Percentiles rank a stretch among this genome's conserved stretches.
phyloP scores from a whole-genome alignment of 2,888 invertebrate genomes.

The Pandemis cinnamomeana region DNA sequence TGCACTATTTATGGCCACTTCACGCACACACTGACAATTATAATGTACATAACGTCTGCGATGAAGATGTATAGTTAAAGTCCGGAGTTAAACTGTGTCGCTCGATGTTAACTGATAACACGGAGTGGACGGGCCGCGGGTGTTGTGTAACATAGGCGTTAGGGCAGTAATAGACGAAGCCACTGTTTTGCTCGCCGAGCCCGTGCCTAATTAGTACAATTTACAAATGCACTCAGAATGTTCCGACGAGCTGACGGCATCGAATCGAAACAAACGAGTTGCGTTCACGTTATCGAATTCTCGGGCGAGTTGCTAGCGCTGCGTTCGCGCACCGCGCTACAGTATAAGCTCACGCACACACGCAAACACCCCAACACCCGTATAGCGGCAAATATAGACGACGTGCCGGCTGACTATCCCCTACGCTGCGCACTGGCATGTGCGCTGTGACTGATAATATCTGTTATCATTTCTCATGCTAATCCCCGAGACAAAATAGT shows the following conservation, averaged over 20 bases:
- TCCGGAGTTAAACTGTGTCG: conserved; percentile 35
- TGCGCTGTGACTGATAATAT: conserved; percentile 25
- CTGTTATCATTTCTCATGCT: conserved; percentile 28
- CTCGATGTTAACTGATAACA: conserved; percentile 39
- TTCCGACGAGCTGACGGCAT: conserved; percentile 76
- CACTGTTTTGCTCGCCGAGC: conserved; percentile 74
- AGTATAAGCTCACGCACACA: conserved; percentile 67
- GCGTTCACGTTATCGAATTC: conserved; percentile 80
- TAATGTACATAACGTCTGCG: conserved; percentile 75
- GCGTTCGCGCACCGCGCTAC: conserved; percentile 70
- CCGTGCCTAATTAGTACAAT: conserved; percentile 82
- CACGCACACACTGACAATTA: conserved; percentile 71
- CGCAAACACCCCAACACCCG: conserved; percentile 43
- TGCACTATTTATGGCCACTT: conserved; percentile 80
- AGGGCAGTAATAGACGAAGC: conserved; percentile 69
- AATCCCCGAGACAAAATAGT: conserved; percentile 11
- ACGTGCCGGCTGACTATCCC: conserved; percentile 42
- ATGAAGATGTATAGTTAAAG: conserved; percentile 45
- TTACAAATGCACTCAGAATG: conserved; percentile 77
- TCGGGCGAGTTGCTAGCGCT: conserved; percentile 68
- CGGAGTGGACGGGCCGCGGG: conserved; percentile 51
- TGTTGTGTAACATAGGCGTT: conserved; percentile 68
- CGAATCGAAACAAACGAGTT: conserved; percentile 76
- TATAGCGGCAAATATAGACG: conserved; percentile 28
- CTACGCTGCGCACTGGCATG: conserved; percentile 51